A percentile compares a stretch with the other conserved stretches of the same genome.
Conservation (phyloP, 2,113 vertebrate species). For the Cyanocitta stelleri region DNA sequence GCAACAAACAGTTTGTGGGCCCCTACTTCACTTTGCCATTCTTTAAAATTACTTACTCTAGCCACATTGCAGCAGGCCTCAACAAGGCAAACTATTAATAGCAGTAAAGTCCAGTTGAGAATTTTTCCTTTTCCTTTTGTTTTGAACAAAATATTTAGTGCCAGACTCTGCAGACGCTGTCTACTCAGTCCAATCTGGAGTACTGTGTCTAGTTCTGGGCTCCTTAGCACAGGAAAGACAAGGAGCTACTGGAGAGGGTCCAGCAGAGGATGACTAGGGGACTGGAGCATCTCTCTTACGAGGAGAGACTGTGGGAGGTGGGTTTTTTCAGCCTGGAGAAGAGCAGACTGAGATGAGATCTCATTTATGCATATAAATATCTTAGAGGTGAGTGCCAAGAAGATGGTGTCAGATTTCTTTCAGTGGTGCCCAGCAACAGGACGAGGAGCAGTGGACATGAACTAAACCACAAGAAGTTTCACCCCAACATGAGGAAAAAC, state of each 20-base stretch:
- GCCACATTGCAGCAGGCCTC: not conserved
- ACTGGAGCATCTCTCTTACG: not conserved
- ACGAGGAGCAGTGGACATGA: not conserved
- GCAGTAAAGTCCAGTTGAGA: not conserved
- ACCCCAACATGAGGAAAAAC: not conserved
- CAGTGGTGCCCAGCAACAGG: not conserved
- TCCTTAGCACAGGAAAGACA: not conserved
- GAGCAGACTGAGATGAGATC: not conserved
- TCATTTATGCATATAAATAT: not conserved
- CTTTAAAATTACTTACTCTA: not conserved
- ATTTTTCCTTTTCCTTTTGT: not conserved
- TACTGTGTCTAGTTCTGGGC: not conserved
- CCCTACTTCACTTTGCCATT: not conserved
- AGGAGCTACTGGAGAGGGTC: not conserved
- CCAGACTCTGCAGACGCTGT: not conserved
- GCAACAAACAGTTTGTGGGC: not conserved
- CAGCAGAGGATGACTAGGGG: not conserved
- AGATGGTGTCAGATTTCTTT: not conserved
- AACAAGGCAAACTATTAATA: not conserved
- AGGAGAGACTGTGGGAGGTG: not conserved
- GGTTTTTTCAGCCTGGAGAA: not conserved
- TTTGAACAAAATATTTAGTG: not conserved
- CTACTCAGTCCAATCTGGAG: fast-evolving
- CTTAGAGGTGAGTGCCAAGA: not conserved
- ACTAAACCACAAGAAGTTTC: not conserved